These are phyloP conservation scores for Huso huso DNA, from an alignment of 2,797 vertebrate species.

Conservation along the genomic window DNA sequence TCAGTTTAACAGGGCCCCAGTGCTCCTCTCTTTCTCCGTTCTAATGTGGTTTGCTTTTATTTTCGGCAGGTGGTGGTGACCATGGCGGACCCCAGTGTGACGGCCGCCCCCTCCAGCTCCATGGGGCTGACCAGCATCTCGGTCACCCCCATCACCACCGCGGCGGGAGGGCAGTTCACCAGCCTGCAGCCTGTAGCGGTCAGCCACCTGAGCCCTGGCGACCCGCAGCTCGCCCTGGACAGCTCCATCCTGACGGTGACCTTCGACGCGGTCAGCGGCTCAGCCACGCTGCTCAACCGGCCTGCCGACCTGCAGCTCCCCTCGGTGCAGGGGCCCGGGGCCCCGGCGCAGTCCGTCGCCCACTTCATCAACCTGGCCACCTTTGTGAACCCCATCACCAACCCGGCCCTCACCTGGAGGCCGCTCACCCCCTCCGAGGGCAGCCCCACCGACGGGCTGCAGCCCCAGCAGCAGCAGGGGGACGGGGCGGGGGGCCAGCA, in stretches of 20 bases:
- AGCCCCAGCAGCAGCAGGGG: constrained; percentile 25
- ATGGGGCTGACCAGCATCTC: constrained; percentile 88
- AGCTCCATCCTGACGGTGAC: constrained; percentile 95
- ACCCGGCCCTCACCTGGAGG: constrained; percentile 79
- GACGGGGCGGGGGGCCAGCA: constrained; percentile 29
- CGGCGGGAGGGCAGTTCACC: constrained; percentile 78
- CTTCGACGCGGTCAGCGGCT: constrained; percentile 86
- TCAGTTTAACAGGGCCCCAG: too few species aligned
- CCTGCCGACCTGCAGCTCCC: constrained; percentile 71
- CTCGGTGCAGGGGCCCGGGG: constrained; percentile 51
- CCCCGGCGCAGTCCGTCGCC: constrained; percentile 71
- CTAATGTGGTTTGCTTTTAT: too few species aligned
- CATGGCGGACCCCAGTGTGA: constrained; percentile 70
- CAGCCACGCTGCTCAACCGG: constrained; percentile 84
- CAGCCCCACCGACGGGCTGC: constrained; percentile 33
- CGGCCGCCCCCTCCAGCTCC: constrained; percentile 66
- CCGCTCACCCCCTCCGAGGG: constrained; percentile 60
- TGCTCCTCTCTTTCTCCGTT: too few species aligned
- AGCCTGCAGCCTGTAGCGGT: constrained; percentile 87
- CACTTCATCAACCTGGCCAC: constrained; percentile 95
- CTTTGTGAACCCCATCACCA: constrained; percentile 86
- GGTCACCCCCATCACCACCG: constrained; percentile 77
- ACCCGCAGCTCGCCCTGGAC: constrained; percentile 85
- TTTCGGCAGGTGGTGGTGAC: constrained; percentile 81
- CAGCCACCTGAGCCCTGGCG: constrained; percentile 70